These are phyloP conservation scores for Sympetrum striolatum DNA, from an alignment of 2,888 invertebrate genomes.

Conservation along the genomic window DNA sequence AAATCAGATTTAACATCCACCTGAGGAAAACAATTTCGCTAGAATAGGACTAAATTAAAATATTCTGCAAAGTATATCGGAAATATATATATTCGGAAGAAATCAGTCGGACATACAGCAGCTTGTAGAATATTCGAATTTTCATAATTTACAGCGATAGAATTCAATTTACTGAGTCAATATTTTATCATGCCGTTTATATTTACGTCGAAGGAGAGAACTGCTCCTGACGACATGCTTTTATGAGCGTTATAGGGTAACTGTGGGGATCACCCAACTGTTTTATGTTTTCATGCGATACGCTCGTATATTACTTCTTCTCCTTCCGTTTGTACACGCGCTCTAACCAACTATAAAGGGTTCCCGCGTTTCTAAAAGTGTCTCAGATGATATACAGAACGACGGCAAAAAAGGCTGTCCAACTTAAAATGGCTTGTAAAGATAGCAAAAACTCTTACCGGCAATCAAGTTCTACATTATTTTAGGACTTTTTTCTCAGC, in stretches of 20 bases:
- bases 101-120: too few relatives aligned
- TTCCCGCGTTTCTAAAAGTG: neutral
- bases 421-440: too few relatives aligned
- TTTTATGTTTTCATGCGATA: neutral
- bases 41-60: too few relatives aligned
- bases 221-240: neutral
- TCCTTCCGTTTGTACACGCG: neutral
- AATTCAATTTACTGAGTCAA: neutral
- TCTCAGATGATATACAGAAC: neutral
- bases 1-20: too few relatives aligned
- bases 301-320: neutral
- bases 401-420: too few relatives aligned
- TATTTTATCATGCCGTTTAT: neutral
- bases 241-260: neutral
- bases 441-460: too few relatives aligned
- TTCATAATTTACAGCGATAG: neutral
- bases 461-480: too few relatives aligned
- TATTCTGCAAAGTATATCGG: too few relatives aligned
- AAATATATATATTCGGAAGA: too few relatives aligned
- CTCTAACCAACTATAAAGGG: neutral
- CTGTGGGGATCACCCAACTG: neutral
- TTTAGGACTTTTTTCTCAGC: too few relatives aligned
- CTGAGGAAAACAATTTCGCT: too few relatives aligned
- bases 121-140: too few relatives aligned
- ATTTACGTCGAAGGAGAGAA: neutral